These are phyloP conservation scores for Poecilia wingei DNA, from an alignment of 2,797 vertebrate species.

Conservation along the genomic window DNA sequence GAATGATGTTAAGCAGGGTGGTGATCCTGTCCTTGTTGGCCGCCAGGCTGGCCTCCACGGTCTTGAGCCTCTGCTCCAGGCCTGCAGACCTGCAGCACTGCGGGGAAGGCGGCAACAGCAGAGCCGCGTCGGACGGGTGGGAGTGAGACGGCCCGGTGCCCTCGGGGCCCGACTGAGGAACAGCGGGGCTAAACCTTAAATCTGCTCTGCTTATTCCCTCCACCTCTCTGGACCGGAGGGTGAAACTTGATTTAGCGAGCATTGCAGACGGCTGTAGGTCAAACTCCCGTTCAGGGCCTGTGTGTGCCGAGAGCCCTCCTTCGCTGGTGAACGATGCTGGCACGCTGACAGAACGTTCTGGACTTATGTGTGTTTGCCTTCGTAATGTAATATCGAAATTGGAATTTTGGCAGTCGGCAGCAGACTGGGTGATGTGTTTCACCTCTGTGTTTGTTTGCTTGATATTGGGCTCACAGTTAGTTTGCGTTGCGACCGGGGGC, in stretches of 20 bases:
- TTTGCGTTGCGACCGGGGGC: slow-evolving; percentile 26
- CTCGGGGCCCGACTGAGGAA: slow-evolving; percentile 40
- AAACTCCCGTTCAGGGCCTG: slow-evolving; percentile 39
- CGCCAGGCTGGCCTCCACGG: slow-evolving; percentile 90
- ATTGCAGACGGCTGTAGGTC: slow-evolving; percentile 46
- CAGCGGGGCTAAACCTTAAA: slow-evolving; percentile 32
- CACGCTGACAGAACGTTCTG: slow-evolving; percentile 18
- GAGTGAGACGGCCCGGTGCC: slow-evolving; percentile 62
- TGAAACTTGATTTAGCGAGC: slow-evolving; percentile 31
- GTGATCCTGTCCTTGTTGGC: slow-evolving; percentile 95
- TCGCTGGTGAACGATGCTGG: slow-evolving; percentile 12
- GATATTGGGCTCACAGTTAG: slow-evolving; percentile 31
- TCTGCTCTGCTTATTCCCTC: slow-evolving; percentile 38
- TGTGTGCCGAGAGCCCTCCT: slow-evolving; percentile 11
- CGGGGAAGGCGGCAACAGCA: slow-evolving; percentile 68
- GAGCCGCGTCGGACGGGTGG: slow-evolving; percentile 67
- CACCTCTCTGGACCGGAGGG: slow-evolving; percentile 30
- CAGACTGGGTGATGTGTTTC: slow-evolving; percentile 5
- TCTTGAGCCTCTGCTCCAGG: slow-evolving; percentile 88
- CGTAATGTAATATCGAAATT: slow-evolving; percentile 20
- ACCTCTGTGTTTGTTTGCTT: slow-evolving; percentile 22
- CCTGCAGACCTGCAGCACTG: slow-evolving; percentile 71
- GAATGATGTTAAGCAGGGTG: slow-evolving; percentile 94
- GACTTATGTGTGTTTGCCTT: slow-evolving; percentile 32
- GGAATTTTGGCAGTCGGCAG: slow-evolving; percentile 24